Evolutionary conservation across 2,113 vertebrate genomes (phyloP).

Genomic region (chimpanzee (Pan troglodytes)): NHGRI_mPanTro3-v2.1_pri NC_072410.2:75479001-75479500

Average conservation of each 20-base stretch:
- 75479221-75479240: too few relatives aligned
- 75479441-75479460: neutral
- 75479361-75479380: neutral
- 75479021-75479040: conserved; percentile 16
- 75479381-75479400: neutral
- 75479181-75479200: too few relatives aligned
- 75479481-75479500: neutral
- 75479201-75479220: too few relatives aligned
- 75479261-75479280: too few relatives aligned
- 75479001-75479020: neutral
- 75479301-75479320: too few relatives aligned
- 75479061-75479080: conserved; percentile 11
- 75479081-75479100: neutral
- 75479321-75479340: too few relatives aligned
- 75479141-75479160: too few relatives aligned
- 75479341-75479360: too few relatives aligned
- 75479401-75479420: neutral
- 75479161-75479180: too few relatives aligned
- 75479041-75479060: neutral
- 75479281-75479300: too few relatives aligned
- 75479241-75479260: too few relatives aligned
- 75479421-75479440: neutral
- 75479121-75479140: neutral
- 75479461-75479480: neutral
- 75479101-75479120: neutral